These are phyloP conservation scores for Agonum fuliginosum DNA, from an alignment of 2,888 invertebrate species.

Conservation along the genomic window DNA sequence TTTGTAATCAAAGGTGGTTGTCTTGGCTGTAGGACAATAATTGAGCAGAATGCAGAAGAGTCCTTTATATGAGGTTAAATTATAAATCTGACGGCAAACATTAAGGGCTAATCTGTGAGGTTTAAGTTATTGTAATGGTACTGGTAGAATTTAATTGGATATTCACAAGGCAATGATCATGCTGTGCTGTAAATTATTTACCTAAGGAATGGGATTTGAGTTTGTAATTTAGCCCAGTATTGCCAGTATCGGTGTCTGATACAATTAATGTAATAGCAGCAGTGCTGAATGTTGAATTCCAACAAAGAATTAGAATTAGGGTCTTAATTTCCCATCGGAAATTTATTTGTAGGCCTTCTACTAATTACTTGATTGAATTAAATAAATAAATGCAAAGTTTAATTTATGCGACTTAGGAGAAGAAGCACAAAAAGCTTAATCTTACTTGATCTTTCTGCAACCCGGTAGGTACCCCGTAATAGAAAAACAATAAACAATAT, in stretches of 20 bases:
- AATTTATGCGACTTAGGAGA: too few relatives aligned
- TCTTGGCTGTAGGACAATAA: too few relatives aligned
- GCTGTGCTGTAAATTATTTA: background rate
- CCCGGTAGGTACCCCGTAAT: too few relatives aligned
- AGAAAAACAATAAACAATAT: too few relatives aligned
- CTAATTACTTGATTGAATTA: conserved; percentile 1
- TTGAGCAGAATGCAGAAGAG: too few relatives aligned
- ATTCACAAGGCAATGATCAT: conserved; percentile 4
- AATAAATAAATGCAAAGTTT: conserved; percentile 1
- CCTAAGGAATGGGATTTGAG: background rate
- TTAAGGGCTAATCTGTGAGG: background rate
- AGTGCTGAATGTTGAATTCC: background rate
- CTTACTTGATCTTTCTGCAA: too few relatives aligned
- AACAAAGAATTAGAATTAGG: conserved; percentile 14
- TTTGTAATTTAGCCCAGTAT: conserved; percentile 1
- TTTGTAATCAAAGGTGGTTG: too few relatives aligned
- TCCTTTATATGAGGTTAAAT: background rate
- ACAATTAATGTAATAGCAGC: background rate
- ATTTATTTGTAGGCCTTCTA: conserved; percentile 1
- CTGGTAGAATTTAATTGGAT: conserved; percentile 8
- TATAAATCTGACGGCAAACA: background rate
- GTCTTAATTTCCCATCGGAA: conserved; percentile 19
- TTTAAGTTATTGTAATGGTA: conserved; percentile 8
- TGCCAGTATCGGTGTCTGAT: too few relatives aligned
- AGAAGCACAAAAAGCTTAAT: too few relatives aligned